Percentiles rank a stretch among this genome's conserved stretches.
Evolutionary conservation across 2,797 vertebrate genomes (phyloP).

Genomic region (Potorous gilbertii): DNA sequence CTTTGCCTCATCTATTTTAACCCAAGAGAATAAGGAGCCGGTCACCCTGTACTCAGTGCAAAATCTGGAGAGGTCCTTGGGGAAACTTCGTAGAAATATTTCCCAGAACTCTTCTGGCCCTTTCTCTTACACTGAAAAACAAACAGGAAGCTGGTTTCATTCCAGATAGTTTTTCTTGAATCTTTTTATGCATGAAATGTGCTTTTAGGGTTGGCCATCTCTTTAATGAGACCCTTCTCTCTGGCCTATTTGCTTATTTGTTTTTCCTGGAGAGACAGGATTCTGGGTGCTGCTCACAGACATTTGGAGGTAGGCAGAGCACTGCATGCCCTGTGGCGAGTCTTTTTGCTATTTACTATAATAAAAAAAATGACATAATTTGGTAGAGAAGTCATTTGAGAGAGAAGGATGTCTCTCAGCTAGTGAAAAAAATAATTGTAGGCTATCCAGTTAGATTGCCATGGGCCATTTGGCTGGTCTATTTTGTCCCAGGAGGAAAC

Average conservation of each 20-base stretch:
- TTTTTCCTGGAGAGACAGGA: neutral
- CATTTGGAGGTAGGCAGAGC: neutral
- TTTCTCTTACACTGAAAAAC: neutral
- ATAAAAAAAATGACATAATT: constrained; percentile 9
- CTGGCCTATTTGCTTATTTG: neutral
- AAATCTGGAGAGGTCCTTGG: neutral
- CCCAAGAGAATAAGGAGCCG: neutral
- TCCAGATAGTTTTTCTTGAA: neutral
- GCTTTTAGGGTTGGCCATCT: neutral
- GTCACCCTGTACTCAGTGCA: neutral
- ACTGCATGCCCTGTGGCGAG: neutral
- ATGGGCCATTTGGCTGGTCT: neutral
- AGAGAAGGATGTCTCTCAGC: neutral
- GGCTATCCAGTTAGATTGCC: neutral
- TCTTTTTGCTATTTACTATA: constrained; percentile 2
- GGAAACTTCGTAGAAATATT: neutral
- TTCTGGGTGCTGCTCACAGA: neutral
- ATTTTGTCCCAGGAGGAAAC: neutral
- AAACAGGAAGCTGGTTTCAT: neutral
- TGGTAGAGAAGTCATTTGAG: neutral
- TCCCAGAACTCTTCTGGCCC: neutral
- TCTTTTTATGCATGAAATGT: neutral
- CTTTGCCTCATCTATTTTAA: neutral
- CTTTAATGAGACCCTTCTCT: neutral
- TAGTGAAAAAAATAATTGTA: constrained; percentile 3